phyloP scores from a whole-genome alignment of 1,140 invertebrate species.

The Homarus americanus region DNA sequence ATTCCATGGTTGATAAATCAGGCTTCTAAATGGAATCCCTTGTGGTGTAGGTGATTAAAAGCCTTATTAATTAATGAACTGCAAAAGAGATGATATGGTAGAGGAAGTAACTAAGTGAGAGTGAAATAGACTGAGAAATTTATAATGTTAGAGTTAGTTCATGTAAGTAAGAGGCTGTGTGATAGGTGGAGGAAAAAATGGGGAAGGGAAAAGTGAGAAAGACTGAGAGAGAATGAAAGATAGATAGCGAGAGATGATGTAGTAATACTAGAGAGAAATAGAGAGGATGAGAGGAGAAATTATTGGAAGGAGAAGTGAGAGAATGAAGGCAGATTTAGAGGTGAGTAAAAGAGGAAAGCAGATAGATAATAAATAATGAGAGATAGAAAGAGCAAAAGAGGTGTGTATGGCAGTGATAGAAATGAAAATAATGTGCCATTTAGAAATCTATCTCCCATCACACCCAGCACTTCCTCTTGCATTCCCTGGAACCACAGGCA shows the following conservation, averaged over 20 bases:
- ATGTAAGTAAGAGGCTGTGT: background rate
- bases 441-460: constrained; percentile 14
- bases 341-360: no score
- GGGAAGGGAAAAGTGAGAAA: background rate
- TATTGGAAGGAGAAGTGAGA: background rate
- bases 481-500: constrained; percentile 27
- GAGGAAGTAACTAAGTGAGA: background rate
- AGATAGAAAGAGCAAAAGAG: background rate
- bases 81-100: background rate
- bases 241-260: no score
- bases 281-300: background rate
- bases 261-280: no score
- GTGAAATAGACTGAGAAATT: background rate
- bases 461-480: constrained; percentile 5
- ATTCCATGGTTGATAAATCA: background rate
- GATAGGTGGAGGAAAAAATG: background rate
- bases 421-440: constrained; percentile 5
- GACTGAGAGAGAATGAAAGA: background rate
- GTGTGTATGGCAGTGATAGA: background rate
- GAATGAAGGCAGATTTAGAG: background rate
- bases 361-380: background rate
- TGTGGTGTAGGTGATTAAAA: background rate
- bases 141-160: background rate
- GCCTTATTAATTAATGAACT: background rate
- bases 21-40: constrained; percentile 11